Base-by-base conservation (phyloP, 2,888 invertebrate genomes). In the Cantharis rustica region DNA sequence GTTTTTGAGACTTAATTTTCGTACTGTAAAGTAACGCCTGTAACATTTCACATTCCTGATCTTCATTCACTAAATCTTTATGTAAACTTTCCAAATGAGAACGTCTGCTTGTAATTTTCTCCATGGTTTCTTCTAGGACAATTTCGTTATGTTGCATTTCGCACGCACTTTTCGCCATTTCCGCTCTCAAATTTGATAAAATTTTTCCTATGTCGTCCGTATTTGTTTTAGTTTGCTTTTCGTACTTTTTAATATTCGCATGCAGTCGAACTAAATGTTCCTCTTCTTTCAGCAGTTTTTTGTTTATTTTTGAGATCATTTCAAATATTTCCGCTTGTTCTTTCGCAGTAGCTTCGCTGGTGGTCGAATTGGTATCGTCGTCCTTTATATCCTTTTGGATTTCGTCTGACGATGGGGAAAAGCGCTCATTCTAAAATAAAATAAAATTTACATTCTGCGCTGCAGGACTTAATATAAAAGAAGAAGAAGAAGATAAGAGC, bases 261-360 rank as follows among this genome's bases (percentile, higher is more conserved):
- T 87, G 91, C 88, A 95, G 85, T 81, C 94, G 89, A 3, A 94
- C 92, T 2, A 95, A 89, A 75, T 92, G 88, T 85, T 94, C 94
- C 85, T 95, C 94, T 85, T 95, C 94, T 75, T 92, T 90, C 75
- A 94, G 92, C 75, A 95, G 88, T 83, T 92, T 90, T 84, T 94
- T 93, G 86, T 95, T 95, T 23, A 95, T 89, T 72, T 93, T 92
- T 20, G 93, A 91, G 69, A 95, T 90, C 86, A 92, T 93, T 83
- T 95, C 95, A 83, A 94, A 89, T 80, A 94, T 89, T 82, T 93
- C 92, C n/a, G 93, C 90, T 88, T 94, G 93, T 85, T 92, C 91
- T 80, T 88, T 87, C 27, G 90, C 80, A 11, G 92, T 89, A 83
- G 91, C 89, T 84, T 91, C 91, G 68, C 91, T 91, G 1, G 82